Percentiles rank a stretch among this genome's conserved stretches.
These are phyloP conservation scores for Macquaria australasica DNA, from an alignment of 2,113 vertebrate genomes.

Conservation along the genomic window DNA sequence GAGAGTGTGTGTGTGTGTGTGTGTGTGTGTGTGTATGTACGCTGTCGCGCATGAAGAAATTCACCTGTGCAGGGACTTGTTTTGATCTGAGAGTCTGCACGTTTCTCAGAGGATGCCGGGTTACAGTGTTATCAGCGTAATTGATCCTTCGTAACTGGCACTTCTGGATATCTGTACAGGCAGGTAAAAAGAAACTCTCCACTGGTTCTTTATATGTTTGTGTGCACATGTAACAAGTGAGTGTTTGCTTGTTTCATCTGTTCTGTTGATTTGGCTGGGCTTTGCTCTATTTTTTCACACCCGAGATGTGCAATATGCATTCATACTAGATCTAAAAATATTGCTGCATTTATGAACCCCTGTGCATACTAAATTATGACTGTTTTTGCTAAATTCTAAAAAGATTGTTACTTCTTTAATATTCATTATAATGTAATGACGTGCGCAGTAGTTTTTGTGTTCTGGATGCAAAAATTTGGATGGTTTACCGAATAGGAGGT, in stretches of 20 bases:
- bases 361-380: not conserved
- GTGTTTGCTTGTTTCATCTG: conserved; percentile 24
- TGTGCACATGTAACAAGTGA: conserved; percentile 64
- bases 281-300: conserved; percentile 18
- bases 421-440: not conserved
- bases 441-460: not conserved
- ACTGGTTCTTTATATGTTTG: conserved; percentile 25
- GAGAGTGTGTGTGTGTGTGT: conserved; percentile 29
- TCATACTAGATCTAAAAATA: conserved; percentile 51
- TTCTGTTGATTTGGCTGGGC: conserved; percentile 9
- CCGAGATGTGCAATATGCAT: conserved; percentile 17
- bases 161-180: conserved; percentile 63
- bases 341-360: conserved; percentile 11
- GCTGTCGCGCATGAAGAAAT: conserved; percentile 51
- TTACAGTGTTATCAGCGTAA: conserved; percentile 53
- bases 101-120: conserved; percentile 60
- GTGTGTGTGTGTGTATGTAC: conserved; percentile 8
- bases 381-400: not conserved
- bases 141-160: conserved; percentile 63
- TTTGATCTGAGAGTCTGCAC: conserved; percentile 47
- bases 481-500: conserved; percentile 41
- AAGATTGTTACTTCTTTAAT: not conserved
- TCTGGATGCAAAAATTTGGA: conserved; percentile 15
- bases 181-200: conserved; percentile 71
- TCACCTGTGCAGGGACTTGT: conserved; percentile 63